These are phyloP conservation scores for Rhinoraja longicauda DNA, from an alignment of 2,797 vertebrate species.

Conservation along the genomic window DNA sequence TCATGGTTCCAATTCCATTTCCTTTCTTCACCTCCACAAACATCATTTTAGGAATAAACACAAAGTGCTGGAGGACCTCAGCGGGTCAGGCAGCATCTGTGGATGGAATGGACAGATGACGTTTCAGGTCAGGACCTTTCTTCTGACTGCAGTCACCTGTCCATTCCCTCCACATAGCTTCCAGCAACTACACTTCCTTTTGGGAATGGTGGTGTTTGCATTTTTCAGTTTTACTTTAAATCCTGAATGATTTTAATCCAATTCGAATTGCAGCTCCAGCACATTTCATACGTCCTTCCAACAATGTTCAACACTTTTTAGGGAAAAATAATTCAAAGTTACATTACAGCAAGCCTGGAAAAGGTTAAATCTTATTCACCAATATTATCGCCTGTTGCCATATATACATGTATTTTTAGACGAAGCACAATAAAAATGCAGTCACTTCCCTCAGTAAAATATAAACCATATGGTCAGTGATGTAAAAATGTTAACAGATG, in stretches of 20 bases:
- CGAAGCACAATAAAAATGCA: conserved; percentile 1
- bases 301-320: not conserved
- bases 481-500: conserved; percentile 31
- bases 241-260: not conserved
- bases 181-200: not conserved
- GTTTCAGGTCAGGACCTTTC: no score
- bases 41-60: not conserved
- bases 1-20: not conserved
- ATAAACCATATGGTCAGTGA: conserved; percentile 17
- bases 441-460: not conserved
- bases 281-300: conserved; percentile 5
- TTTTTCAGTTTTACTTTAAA: not conserved
- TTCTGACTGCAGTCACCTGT: no score
- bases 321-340: not conserved
- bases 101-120: no score
- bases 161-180: no score
- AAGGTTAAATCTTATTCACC: not conserved
- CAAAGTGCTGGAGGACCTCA: no score
- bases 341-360: not conserved
- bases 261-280: not conserved
- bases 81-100: no score
- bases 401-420: conserved; percentile 18
- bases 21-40: not conserved
- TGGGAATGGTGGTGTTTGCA: not conserved
- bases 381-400: not conserved